Conservation (phyloP, 2,797 vertebrate genomes). For the Florisuga fusca region DNA sequence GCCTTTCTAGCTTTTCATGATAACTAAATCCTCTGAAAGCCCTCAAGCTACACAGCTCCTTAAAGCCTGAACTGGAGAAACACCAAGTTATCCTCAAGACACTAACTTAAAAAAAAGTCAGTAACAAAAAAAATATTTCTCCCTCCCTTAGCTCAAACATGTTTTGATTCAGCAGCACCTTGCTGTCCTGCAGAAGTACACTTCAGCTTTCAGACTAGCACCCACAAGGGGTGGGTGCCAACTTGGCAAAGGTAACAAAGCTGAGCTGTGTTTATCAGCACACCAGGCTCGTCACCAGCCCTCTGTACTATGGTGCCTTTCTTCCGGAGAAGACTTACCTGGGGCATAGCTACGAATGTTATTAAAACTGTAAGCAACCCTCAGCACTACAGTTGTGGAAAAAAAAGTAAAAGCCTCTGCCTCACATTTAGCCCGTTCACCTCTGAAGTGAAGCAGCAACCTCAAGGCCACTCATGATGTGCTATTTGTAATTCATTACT, state of each 20-base stretch:
- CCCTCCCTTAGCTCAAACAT: background rate
- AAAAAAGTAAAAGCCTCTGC: background rate
- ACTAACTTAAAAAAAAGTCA: background rate
- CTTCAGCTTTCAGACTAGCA: background rate
- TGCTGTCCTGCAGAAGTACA: no score
- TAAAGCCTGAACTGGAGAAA: background rate
- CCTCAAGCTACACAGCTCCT: background rate
- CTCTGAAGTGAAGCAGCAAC: background rate
- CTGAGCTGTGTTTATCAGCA: background rate
- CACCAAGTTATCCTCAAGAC: background rate
- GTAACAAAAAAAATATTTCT: background rate
- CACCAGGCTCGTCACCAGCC: background rate
- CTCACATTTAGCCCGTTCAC: background rate
- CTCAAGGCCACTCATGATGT: background rate
- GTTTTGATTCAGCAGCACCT: background rate
- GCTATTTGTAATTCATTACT: background rate
- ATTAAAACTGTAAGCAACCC: background rate
- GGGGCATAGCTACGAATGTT: background rate
- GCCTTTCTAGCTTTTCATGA: background rate
- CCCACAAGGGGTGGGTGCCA: background rate
- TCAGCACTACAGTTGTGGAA: background rate
- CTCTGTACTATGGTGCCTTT: background rate
- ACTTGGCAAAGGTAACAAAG: slow-evolving; percentile 23
- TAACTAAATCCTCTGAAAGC: background rate
- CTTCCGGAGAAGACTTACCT: background rate